These are phyloP conservation scores for Vidua macroura DNA, from an alignment of 2,113 vertebrate genomes.

Conservation along the genomic window DNA sequence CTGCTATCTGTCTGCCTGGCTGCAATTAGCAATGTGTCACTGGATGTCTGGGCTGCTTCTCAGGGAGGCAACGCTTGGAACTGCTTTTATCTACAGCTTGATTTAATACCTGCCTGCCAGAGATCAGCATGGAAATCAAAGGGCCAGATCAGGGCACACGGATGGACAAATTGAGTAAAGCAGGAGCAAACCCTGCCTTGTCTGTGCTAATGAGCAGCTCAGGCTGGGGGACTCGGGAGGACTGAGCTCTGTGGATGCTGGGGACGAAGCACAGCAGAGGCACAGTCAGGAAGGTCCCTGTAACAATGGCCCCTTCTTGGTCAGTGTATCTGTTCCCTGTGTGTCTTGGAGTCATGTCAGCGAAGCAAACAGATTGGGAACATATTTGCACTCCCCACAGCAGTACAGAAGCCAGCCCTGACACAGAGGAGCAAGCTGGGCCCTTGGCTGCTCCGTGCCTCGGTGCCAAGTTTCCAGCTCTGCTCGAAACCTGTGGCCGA, in stretches of 20 bases:
- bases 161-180: not conserved
- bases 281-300: not conserved
- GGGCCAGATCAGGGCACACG: not conserved
- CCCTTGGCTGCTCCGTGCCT: not conserved
- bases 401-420: slow-evolving; percentile 33
- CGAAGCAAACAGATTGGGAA: slow-evolving; percentile 39
- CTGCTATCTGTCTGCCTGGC: not conserved
- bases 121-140: not conserved
- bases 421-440: slow-evolving; percentile 37
- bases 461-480: slow-evolving; percentile 24
- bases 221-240: not conserved
- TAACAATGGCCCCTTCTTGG: slow-evolving; percentile 62
- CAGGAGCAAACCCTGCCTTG: not conserved
- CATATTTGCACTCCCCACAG: slow-evolving; percentile 54
- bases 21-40: not conserved
- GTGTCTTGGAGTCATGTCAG: slow-evolving; percentile 46
- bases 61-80: not conserved
- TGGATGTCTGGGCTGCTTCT: not conserved
- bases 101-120: not conserved
- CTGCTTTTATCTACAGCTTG: not conserved
- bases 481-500: not conserved
- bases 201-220: not conserved
- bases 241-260: not conserved
- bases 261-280: not conserved
- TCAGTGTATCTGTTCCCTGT: slow-evolving; percentile 2